Conservation (phyloP, 2,113 vertebrate species). For the mouse (Mus musculus) region DNA sequence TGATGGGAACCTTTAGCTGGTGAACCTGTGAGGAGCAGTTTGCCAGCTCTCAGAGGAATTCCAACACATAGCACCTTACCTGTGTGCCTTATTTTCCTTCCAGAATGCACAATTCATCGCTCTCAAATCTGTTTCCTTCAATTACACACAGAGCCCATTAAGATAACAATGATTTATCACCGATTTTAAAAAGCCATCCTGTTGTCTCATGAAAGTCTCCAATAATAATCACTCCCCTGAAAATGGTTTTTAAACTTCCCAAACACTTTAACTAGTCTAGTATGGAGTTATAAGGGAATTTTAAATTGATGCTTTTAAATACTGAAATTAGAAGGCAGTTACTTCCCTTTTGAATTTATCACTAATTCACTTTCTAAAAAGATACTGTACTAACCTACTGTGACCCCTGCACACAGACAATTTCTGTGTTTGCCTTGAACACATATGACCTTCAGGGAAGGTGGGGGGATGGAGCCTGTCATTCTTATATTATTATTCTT, state of each 20-base stretch:
- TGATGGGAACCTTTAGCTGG: slow-evolving; percentile 54
- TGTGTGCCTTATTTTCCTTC: slow-evolving; percentile 45
- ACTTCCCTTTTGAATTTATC: neutral
- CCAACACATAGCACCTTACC: neutral
- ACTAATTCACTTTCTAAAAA: slow-evolving; percentile 23
- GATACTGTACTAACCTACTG: neutral
- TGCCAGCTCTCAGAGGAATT: slow-evolving; percentile 51
- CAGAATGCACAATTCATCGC: slow-evolving; percentile 42
- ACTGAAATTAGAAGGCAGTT: neutral
- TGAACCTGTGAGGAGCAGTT: slow-evolving; percentile 44
- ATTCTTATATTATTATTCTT: slow-evolving; percentile 52
- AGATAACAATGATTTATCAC: slow-evolving; percentile 52
- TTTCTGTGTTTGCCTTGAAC: neutral
- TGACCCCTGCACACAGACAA: neutral
- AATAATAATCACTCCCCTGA: neutral
- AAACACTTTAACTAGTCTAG: neutral
- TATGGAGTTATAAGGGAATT: neutral
- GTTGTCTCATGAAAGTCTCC: neutral
- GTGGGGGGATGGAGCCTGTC: neutral
- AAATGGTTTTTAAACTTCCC: slow-evolving; percentile 57
- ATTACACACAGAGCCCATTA: slow-evolving; percentile 69
- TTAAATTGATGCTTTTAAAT: neutral
- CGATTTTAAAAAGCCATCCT: slow-evolving; percentile 2
- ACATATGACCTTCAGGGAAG: neutral
- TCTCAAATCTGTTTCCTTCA: slow-evolving; percentile 54